Base-by-base conservation (phyloP, 2,113 vertebrate genomes). In the Camelus dromedarius region DNA sequence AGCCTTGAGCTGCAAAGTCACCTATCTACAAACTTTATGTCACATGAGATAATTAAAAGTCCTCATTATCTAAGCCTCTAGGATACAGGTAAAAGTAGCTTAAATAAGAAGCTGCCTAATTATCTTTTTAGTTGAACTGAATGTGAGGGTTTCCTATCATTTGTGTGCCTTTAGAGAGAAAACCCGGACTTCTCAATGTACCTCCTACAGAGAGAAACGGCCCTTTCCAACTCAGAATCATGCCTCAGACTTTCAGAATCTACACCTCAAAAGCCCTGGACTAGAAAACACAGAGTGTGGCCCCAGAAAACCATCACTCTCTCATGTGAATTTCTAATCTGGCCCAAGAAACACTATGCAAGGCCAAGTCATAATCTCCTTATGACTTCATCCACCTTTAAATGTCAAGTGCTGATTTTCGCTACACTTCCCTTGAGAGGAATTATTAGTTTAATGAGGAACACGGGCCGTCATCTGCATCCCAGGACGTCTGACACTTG, bases 401-500 rank as follows among this genome's bases (percentile, higher is more conserved):
- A 97, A 97, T 98, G 92, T 96, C 97, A 97, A 93, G 66, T 54
- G 89, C 66, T 92, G 87, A 87, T 90, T 85, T 95, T 83, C 16
- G 3, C 9, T 11, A 1, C 14, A 72, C 18, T 80, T 94, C 48
- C 46, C 73, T 19, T 13, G 52, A 85, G 75, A 92, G 75, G 72
- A 86, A 93, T 89, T 89, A 83, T 87, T 84, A 96, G n/a, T 93
- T 93, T 95, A 98, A 96, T 96, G 91, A 97, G 93, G 42, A 96
- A 66, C n/a, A 50, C 0, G 22, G 75, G 10, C 38, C 75, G 5
- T 91, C 95, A 76, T 67, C 73, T 89, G 48, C 64, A 93, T 90
- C 77, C 64, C 46, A 93, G 52, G 62, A 82, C 70, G 54, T 56
- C 24, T n/a, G 77, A 97, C 69, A 91, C 72, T 76, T 22, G 7